Evolutionary conservation across 2,797 vertebrate genomes (phyloP), one percentile per base, ranked within the genome.

Genomic region (Channa striata): DNA sequence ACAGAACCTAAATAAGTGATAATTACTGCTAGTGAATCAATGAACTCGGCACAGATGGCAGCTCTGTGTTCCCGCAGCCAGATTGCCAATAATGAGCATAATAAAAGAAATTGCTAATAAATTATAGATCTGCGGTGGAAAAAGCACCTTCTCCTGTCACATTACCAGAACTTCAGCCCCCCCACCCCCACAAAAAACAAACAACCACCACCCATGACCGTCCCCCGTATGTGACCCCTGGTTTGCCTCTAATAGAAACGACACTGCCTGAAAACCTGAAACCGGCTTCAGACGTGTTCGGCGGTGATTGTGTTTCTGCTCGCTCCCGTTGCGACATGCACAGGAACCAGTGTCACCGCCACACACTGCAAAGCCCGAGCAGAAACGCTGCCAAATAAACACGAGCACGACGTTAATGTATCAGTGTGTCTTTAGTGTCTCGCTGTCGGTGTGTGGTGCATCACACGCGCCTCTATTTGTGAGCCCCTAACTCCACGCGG

Each of bases 401-500:
- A 65, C 54, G 21, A 36, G 60, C 17, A 34, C 78, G 72, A 77
- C 60, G 77, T 70, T 73, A 76, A 81, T 82, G 83, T 53, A 69
- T 74, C 47, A 3, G 54, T 33, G 60, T 59, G 60, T 62, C 23
- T 69, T 50, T 30, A 43, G 59, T 53, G 59, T 72, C 19, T 65
- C 53, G 7, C 47, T 52, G 44, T 61, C 4, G 36, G 34, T 25
- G 67, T 56, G 59, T 33, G 56, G 59, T 33, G 56, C 8, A 46
- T 75, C 44, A 78, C 50, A 76, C 64, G 58, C 64, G 4, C 6
- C 77, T 85, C 77, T 82, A 73, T 84, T 82, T 81, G 83, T 60
- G 59, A 59, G 73, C 63, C 62, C 25, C 57, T 37, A 61, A 65
- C 36, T 77, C 50, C 16, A 13, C 19, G 66, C 68, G 8, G 77